phyloP scores from a whole-genome alignment of 2,888 invertebrate species.

The Torymus auratus region DNA sequence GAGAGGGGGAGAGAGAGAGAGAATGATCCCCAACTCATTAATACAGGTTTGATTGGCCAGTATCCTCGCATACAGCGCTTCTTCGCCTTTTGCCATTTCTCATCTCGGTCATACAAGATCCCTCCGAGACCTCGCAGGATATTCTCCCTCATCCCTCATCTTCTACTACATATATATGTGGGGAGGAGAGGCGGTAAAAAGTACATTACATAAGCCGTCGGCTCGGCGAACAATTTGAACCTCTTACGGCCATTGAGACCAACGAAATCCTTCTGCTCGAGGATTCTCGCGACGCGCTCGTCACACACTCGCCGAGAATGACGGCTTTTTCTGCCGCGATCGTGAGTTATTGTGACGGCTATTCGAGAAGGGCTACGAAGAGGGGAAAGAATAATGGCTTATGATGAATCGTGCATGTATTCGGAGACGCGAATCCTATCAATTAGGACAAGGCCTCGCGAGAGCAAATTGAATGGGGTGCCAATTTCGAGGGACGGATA shows the following conservation, averaged over 20 bases:
- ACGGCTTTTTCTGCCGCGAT: neutral
- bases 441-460: neutral
- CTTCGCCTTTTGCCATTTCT: too few species aligned
- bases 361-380: neutral
- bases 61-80: too few species aligned
- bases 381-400: neutral
- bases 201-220: constrained; percentile 5
- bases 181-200: neutral
- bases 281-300: constrained; percentile 7
- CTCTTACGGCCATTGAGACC: neutral
- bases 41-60: constrained; percentile 13
- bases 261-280: constrained; percentile 11
- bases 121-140: too few species aligned
- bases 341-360: neutral
- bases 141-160: too few species aligned
- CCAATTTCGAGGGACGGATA: neutral
- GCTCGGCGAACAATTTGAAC: constrained; percentile 8
- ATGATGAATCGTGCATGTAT: neutral
- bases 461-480: neutral
- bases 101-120: too few species aligned
- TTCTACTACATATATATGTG: too few species aligned
- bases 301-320: neutral
- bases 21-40: constrained; percentile 31
- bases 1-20: constrained; percentile 5
- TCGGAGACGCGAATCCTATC: constrained; percentile 3